A percentile compares a stretch with the other conserved stretches of the same genome.
These are phyloP conservation scores for Macropis europaea DNA, from an alignment of 2,888 invertebrate genomes.

Conservation along the genomic window DNA sequence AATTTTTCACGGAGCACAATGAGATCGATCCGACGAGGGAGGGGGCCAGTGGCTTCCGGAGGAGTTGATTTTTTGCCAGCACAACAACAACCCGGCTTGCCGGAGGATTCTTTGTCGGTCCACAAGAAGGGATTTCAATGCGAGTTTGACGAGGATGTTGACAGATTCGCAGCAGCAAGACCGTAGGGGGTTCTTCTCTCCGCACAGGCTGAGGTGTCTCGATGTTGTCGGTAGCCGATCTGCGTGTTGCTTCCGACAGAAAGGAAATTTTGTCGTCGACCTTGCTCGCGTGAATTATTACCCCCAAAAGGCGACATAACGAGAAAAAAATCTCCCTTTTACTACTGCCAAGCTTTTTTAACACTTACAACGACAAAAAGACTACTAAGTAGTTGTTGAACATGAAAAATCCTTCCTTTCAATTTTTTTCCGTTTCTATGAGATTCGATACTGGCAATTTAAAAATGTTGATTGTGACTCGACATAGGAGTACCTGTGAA, in stretches of 20 bases:
- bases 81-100: constrained; percentile 29
- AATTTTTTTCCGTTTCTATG: no score
- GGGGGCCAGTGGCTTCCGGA: constrained; percentile 6
- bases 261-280: background rate
- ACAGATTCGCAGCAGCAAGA: constrained; percentile 55
- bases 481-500: no score
- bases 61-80: constrained; percentile 51
- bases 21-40: constrained; percentile 39
- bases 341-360: no score
- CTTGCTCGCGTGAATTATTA: background rate
- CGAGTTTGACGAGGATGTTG: constrained; percentile 57
- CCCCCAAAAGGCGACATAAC: background rate
- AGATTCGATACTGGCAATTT: no score
- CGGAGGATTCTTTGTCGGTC: constrained; percentile 33
- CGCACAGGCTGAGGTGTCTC: background rate
- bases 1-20: constrained; percentile 34
- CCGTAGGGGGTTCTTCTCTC: constrained; percentile 57
- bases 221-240: constrained; percentile 39
- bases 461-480: no score
- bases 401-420: no score
- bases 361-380: no score
- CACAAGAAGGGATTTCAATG: constrained; percentile 43
- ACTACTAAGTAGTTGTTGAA: no score
- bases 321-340: no score
- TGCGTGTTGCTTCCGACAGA: constrained; percentile 1